phyloP scores from a whole-genome alignment of 1,140 invertebrate genomes.

The Ceratina australensis region DNA sequence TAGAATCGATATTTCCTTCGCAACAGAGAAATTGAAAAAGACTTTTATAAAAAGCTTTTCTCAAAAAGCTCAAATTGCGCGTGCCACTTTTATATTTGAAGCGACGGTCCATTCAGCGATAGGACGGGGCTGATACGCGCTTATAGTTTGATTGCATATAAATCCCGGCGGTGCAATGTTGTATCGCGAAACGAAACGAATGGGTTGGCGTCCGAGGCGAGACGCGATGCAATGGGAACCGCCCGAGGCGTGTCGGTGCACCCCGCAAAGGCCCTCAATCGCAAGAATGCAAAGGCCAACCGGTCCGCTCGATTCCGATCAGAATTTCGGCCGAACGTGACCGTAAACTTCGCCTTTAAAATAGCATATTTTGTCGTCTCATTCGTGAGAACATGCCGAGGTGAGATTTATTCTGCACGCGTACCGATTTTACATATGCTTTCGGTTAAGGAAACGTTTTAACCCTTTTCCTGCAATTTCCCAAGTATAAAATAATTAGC shows the following conservation, averaged over 20 bases:
- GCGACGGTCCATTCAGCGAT: not conserved
- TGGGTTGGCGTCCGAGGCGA: slow-evolving; percentile 55
- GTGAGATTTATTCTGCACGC: not conserved
- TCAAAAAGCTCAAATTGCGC: not conserved
- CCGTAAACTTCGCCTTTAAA: slow-evolving; percentile 36
- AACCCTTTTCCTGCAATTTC: no score
- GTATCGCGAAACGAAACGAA: slow-evolving; percentile 50
- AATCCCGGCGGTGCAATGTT: slow-evolving; percentile 48
- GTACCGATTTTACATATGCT: no score
- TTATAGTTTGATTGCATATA: slow-evolving; percentile 37
- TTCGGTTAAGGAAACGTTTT: no score
- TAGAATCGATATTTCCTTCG: not conserved
- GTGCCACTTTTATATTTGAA: not conserved
- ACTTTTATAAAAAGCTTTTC: not conserved
- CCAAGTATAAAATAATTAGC: no score
- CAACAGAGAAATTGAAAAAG: not conserved
- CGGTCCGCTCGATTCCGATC: slow-evolving; percentile 53
- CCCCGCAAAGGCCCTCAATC: slow-evolving; percentile 66
- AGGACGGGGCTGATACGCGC: slow-evolving; percentile 34
- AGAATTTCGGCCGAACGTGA: slow-evolving; percentile 41
- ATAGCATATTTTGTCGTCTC: slow-evolving; percentile 18
- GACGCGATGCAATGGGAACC: slow-evolving; percentile 66
- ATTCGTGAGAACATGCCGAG: not conserved
- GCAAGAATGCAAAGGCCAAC: slow-evolving; percentile 56
- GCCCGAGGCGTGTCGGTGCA: slow-evolving; percentile 67